phyloP scores from a whole-genome alignment of 2,888 invertebrate genomes.

The Carpatolechia fugitivella region DNA sequence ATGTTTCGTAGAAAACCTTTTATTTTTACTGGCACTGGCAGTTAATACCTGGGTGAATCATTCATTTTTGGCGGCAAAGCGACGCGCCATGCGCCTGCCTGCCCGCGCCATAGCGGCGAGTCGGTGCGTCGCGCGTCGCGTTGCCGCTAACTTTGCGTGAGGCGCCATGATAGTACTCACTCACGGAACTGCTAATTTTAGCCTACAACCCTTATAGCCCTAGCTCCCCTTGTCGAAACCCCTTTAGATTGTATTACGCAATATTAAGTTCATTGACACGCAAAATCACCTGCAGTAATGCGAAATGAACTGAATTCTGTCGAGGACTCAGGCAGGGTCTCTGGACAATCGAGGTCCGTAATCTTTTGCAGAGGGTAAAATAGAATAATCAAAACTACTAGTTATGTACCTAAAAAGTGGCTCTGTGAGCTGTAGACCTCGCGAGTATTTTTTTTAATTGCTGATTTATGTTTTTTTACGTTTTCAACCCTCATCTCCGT shows the following conservation, averaged over 20 bases:
- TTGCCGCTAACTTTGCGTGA: slow-evolving; percentile 20
- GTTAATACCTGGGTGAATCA: neutral
- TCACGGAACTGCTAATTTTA: slow-evolving; percentile 22
- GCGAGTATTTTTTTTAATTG: no score
- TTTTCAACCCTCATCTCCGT: no score
- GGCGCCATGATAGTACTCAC: slow-evolving; percentile 31
- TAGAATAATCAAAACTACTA: no score
- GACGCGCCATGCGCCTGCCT: slow-evolving; percentile 22
- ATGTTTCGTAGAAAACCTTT: no score
- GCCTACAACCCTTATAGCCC: neutral
- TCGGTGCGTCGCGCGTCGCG: slow-evolving; percentile 29
- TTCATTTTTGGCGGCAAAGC: slow-evolving; percentile 24
- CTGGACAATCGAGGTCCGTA: no score
- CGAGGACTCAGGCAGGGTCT: no score
- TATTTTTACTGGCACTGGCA: no score
- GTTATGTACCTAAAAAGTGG: no score
- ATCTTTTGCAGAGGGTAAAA: no score
- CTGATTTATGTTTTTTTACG: no score
- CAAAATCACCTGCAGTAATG: neutral
- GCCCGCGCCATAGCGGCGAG: slow-evolving; percentile 28
- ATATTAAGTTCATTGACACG: neutral
- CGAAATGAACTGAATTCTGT: no score
- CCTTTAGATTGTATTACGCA: neutral
- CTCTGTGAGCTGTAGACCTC: no score
- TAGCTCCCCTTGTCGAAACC: neutral